Conservation (phyloP, 2,113 vertebrate species). For the Panthera tigris region DNA sequence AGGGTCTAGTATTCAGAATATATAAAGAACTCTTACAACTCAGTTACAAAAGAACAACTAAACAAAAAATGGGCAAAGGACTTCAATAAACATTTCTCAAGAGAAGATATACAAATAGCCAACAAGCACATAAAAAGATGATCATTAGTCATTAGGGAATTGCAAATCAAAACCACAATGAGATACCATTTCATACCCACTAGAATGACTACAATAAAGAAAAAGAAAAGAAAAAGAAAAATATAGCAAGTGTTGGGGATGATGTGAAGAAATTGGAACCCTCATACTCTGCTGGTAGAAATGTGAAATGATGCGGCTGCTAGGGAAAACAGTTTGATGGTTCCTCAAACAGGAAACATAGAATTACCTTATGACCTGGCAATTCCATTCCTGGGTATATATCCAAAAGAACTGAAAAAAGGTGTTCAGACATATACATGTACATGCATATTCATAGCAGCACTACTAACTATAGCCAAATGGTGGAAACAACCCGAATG, state of each 20-base stretch:
- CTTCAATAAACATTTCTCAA: neutral
- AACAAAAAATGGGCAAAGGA: neutral
- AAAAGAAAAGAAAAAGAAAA: neutral
- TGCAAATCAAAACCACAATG: neutral
- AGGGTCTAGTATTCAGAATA: neutral
- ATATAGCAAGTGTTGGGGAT: neutral
- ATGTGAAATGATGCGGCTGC: neutral
- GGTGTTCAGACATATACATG: neutral
- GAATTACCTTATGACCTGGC: neutral
- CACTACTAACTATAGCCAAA: neutral
- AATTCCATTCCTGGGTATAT: neutral
- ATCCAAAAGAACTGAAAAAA: neutral
- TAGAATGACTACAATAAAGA: neutral
- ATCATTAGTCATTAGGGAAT: neutral
- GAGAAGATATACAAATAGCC: neutral
- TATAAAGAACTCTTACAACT: neutral
- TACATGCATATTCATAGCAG: neutral
- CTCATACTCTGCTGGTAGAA: neutral
- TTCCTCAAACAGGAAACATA: neutral
- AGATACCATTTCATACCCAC: neutral
- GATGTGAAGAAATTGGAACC: neutral
- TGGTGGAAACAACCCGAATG: neutral
- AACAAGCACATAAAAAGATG: neutral
- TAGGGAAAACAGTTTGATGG: neutral
- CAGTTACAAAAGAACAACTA: neutral